These are phyloP conservation scores for Lindbergichthys nudifrons DNA, from an alignment of 2,797 vertebrate species.

Conservation along the genomic window DNA sequence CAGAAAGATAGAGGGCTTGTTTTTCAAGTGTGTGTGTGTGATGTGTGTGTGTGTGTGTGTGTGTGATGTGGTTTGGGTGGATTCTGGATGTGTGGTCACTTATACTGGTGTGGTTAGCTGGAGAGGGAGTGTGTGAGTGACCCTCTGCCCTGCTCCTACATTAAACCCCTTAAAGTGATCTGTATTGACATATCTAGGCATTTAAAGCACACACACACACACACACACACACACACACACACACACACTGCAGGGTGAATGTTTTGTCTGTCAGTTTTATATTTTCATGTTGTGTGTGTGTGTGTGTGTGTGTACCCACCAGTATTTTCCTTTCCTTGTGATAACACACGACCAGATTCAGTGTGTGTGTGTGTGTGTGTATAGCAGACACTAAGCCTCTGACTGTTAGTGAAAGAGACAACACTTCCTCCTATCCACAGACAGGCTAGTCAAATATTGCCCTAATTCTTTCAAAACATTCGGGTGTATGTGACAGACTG, in stretches of 20 bases:
- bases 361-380: conserved; percentile 4
- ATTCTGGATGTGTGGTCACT: conserved; percentile 51
- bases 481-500: background rate
- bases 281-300: background rate
- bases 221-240: background rate
- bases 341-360: conserved; percentile 17
- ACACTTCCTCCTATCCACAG: background rate
- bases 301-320: conserved; percentile 2
- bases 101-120: conserved; percentile 35
- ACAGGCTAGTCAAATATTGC: background rate
- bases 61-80: conserved; percentile 40
- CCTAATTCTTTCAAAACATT: background rate
- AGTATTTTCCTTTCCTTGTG: conserved; percentile 43
- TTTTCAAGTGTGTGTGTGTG: conserved; percentile 17
- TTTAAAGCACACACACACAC: background rate
- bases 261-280: conserved; percentile 51
- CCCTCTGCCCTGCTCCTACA: conserved; percentile 19
- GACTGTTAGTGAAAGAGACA: background rate
- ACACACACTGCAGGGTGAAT: conserved; percentile 22
- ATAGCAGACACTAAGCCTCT: background rate
- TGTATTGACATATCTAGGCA: conserved; percentile 14
- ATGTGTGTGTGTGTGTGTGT: conserved; percentile 15
- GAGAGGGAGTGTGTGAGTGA: conserved; percentile 10
- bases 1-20: conserved; percentile 59
- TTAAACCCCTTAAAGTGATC: conserved; percentile 28